Evolutionary conservation across 1,140 invertebrate species (phyloP), one percentile per base, ranked within the genome.

Genomic region (Drosophila sulfurigaster): DNA sequence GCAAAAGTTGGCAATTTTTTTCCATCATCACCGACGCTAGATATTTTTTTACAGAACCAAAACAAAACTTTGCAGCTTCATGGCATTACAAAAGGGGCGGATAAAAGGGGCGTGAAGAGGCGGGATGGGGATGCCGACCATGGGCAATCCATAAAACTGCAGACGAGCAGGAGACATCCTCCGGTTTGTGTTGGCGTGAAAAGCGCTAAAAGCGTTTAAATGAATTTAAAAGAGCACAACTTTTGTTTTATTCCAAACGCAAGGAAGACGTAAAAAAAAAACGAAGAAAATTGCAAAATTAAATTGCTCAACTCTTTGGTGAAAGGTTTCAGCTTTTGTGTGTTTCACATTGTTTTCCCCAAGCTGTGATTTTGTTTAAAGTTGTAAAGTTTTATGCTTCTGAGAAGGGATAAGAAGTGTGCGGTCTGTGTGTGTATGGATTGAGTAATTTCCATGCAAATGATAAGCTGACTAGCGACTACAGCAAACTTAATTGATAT

Each of bases 141-240:
- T 46, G 57, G 63, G 20, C 66, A 60, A 67, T 54, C 68, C 69
- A 79, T 73, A 79, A 79, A 67, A 48, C 30, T 43, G 57, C 43
- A 77, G 77, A 79, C 74, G 64, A 49, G 52, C 60, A 63, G 66
- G 60, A 71, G 65, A 75, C 66, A 60, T 49, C 16, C 66, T 82
- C 35, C 46, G 59, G 62, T 68, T 74, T 51, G 41, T 25, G 35
- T 25, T 70, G 81, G 81, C 81, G 81, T 85, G 78, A 85, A 83
- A 85, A 85, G 77, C 74, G 81, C 69, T 85, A 83, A 85, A 83
- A 85, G 81, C 82, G 81, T 83, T 80, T 85, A 83, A 85, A 85
- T 85, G 81, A 83, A 83, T 85, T 83, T 85, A 85, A 85, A 85
- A 74, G 73, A 77, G 81, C 75, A 56, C 66, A 85, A 83, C 73